Evolutionary conservation across 2,797 vertebrate species (phyloP), one percentile per base, ranked within the genome.

Genomic region (Anguilla pacifica): DNA sequence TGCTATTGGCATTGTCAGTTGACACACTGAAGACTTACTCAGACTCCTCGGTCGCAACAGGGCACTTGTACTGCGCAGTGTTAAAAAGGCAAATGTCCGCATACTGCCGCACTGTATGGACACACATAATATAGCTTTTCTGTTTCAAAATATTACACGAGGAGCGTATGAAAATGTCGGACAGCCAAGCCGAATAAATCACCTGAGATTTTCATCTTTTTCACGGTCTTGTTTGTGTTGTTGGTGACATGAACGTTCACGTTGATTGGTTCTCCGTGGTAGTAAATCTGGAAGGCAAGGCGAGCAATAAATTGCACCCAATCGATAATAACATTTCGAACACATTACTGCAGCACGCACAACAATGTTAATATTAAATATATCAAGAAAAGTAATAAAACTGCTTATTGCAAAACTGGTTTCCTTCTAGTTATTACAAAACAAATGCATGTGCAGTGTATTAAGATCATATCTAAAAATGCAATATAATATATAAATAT

Each of bases 221-320:
- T 99, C 88, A 99, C 98, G 0, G 97, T 99, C 95, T 99, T 99
- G 94, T 98, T 99, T 90, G 98, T 99, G 94, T 99, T 99, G 95
- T 99, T 99, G 90, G 98, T 99, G 93, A 99, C 98, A 0, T 99
- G 98, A 43, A 99, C 98, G 0, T 99, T 99, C 90, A 99, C 97
- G 0, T 97, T 99, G 96, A 99, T 99, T 55, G 98, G 98, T 57
- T 99, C 98, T 6, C 98, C 98, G 0, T 99, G 98, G 91, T 99
- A 99, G 90, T 99, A 99, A 89, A 99, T 96, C 98, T 99, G 85
- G 84, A 89, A 35, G n/a, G 51, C 79, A 82, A 51, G 79, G 79
- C 46, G 7, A n/a, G 79, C 46, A 51, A 49, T 25, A 9, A 82
- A 82, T 82, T 10, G 10, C 25, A 0, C 25, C 10, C 3, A 25